Evolutionary conservation across 2,797 vertebrate species (phyloP), one percentile per base, ranked within the genome.

Genomic region (Catostomus latipinnis): DNA sequence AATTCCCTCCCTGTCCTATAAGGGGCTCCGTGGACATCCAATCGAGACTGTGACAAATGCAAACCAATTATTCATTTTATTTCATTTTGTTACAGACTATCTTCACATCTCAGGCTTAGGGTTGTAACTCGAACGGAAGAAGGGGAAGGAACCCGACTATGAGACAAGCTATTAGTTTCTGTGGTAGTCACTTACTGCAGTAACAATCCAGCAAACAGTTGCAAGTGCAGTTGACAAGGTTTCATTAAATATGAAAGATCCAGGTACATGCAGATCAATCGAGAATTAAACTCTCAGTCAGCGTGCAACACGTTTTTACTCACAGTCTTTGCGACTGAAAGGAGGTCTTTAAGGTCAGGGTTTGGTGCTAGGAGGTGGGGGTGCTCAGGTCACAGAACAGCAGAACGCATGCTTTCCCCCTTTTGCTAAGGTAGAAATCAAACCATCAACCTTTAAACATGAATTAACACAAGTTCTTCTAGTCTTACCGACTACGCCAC

Each of bases 341-440:
- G 81, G 68, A 78, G 80, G 60, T 50, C 57, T 77, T 49, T 74
- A 62, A 18, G 83, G 80, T 81, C 11, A 87, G 89, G 88, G 78
- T 53, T 61, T 58, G 87, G 88, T 88, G 85, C 88, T 85, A 88
- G 87, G 82, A 85, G 88, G 90, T 4, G 34, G 34, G 60, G 66
- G 80, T 6, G 53, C 89, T 94, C 93, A 94, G 89, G 92, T 89
- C 87, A 94, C 90, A 90, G 89, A 89, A 91, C 93, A 94, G 92
- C 93, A 94, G 87, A 92, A 90, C 81, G 89, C 89, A 90, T 86
- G 88, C 85, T 91, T 91, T 84, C 84, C 81, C 83, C 89, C 88
- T 86, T 91, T 90, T 71, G 78, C 93, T 94, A 89, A 16, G 86
- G 86, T 75, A 90, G 88, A 94, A 75, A 76, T 80, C 48, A 90